Conservation (phyloP, 2,113 vertebrate genomes). For the Bagarius yarrelli region DNA sequence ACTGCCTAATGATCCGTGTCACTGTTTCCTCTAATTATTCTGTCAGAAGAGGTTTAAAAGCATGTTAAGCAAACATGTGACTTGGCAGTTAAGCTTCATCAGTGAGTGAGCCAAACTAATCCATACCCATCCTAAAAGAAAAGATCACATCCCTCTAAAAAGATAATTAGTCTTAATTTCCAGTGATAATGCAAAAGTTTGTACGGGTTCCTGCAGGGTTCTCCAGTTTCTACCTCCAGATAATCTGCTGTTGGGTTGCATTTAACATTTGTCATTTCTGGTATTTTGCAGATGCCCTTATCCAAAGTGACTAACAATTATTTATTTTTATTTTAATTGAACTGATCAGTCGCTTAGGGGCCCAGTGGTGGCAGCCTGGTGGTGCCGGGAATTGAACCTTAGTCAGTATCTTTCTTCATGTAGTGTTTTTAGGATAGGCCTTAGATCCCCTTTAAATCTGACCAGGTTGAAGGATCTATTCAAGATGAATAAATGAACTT, state of each 20-base stretch:
- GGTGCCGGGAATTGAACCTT: too few relatives aligned
- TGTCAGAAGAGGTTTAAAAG: constrained; percentile 52
- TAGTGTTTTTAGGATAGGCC: background rate
- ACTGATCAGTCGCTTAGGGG: too few relatives aligned
- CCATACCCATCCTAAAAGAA: constrained; percentile 68
- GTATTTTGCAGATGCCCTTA: too few relatives aligned
- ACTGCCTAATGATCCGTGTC: constrained; percentile 68
- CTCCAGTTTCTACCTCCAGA: background rate
- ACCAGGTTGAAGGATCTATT: background rate
- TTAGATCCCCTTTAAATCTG: background rate
- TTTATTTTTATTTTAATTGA: too few relatives aligned
- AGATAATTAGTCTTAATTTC: constrained; percentile 75
- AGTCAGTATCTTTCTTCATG: background rate
- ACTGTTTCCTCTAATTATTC: constrained; percentile 62
- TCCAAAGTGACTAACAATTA: too few relatives aligned
- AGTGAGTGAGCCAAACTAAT: constrained; percentile 61
- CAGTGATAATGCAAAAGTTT: constrained; percentile 47
- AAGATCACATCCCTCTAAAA: constrained; percentile 73
- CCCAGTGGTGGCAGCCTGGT: too few relatives aligned
- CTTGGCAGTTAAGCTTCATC: constrained; percentile 55
- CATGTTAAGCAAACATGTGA: constrained; percentile 58
- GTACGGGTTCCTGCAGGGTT: background rate
- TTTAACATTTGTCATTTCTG: background rate
- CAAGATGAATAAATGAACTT: background rate
- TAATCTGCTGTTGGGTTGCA: background rate